These are phyloP conservation scores for Festucalex cinctus DNA, from an alignment of 2,113 vertebrate genomes.

Conservation along the genomic window DNA sequence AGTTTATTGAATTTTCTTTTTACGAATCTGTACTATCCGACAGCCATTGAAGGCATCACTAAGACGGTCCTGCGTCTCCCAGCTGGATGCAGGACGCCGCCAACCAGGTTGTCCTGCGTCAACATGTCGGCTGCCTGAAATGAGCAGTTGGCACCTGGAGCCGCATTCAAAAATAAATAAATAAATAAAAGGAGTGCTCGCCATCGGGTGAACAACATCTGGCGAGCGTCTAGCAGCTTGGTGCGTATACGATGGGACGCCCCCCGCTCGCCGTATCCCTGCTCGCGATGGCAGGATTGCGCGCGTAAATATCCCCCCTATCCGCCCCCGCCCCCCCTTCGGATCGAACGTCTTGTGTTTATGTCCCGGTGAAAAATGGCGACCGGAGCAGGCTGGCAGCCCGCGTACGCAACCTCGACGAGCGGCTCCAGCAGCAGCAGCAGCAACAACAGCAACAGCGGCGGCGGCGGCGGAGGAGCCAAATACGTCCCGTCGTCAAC, in stretches of 20 bases:
- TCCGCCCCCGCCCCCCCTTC: constrained; percentile 4
- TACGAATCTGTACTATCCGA: neutral
- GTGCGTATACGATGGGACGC: constrained; percentile 18
- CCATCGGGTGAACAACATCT: constrained; percentile 48
- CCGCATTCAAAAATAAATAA: constrained; percentile 11
- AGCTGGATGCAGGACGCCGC: neutral
- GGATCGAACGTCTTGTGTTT: neutral
- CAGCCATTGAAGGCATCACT: neutral
- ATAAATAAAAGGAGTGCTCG: constrained; percentile 1
- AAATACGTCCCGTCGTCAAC: constrained; percentile 65
- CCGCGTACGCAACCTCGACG: constrained; percentile 65
- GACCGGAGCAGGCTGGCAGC: constrained; percentile 90
- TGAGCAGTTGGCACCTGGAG: neutral
- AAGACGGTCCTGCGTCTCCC: too few species aligned
- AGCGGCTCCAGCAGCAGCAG: constrained; percentile 24
- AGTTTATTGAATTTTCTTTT: neutral
- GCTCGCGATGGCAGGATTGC: constrained; percentile 17
- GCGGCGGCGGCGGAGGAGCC: constrained; percentile 30
- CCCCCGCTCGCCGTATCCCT: neutral
- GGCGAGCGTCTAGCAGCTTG: constrained; percentile 34
- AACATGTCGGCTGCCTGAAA: neutral
- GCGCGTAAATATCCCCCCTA: neutral
- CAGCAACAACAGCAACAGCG: constrained; percentile 12
- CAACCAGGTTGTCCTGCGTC: neutral
- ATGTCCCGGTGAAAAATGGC: constrained; percentile 83